phyloP scores from a whole-genome alignment of 2,797 vertebrate genomes.

The Lindbergichthys nudifrons region DNA sequence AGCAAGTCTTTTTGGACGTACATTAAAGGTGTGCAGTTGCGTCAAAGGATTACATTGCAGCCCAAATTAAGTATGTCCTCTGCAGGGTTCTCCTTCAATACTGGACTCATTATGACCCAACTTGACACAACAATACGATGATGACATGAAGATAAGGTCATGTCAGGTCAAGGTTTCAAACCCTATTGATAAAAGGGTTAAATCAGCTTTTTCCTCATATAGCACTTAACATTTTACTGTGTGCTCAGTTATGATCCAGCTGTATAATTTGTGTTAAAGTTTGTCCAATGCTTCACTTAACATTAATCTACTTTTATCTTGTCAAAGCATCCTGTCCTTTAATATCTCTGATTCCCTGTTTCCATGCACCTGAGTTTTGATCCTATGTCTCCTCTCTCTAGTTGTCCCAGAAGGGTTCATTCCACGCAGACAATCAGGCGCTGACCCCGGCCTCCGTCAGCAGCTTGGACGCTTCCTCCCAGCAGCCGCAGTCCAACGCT shows the following conservation, averaged over 20 bases:
- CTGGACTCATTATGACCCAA: too few relatives aligned
- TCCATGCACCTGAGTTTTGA: constrained; percentile 3
- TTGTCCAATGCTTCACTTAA: neutral
- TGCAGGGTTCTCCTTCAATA: too few relatives aligned
- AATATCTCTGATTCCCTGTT: constrained; percentile 9
- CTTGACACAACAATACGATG: too few relatives aligned
- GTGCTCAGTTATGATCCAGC: neutral
- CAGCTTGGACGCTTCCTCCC: constrained; percentile 90
- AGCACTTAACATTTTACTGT: neutral
- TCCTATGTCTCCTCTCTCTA: constrained; percentile 50
- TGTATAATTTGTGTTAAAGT: too few relatives aligned
- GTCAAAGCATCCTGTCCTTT: neutral
- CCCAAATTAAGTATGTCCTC: too few relatives aligned
- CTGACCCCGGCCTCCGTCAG: constrained; percentile 93
- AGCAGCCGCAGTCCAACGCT: constrained; percentile 86
- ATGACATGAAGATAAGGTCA: too few relatives aligned
- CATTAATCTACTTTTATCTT: neutral
- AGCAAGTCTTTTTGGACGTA: too few relatives aligned
- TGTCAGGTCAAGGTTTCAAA: too few relatives aligned
- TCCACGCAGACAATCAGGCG: constrained; percentile 90
- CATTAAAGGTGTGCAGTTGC: too few relatives aligned
- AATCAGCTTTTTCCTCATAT: neutral
- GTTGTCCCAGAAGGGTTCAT: constrained; percentile 94
- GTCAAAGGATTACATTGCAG: too few relatives aligned
- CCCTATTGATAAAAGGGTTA: neutral